phyloP scores from a whole-genome alignment of 2,797 vertebrate genomes.

The Capromys pilorides region DNA sequence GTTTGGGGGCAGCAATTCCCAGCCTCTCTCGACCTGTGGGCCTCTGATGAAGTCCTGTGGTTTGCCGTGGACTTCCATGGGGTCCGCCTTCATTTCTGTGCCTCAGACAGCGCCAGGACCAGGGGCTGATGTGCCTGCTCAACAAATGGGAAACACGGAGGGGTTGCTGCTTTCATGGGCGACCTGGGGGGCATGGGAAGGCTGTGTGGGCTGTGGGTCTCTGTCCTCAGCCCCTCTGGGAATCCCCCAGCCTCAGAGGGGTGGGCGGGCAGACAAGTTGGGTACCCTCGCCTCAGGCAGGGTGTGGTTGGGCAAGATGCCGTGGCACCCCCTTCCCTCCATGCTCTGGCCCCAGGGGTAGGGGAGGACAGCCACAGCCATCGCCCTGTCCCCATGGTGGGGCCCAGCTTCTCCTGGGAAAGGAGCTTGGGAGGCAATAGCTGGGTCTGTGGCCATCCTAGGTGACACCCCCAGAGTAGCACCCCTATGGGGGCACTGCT shows the following conservation, averaged over 20 bases:
- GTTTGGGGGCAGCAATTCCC: background rate
- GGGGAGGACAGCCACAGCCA: background rate
- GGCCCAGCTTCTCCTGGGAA: background rate
- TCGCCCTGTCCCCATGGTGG: background rate
- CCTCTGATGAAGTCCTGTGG: background rate
- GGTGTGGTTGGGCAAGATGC: background rate
- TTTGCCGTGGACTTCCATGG: fast-evolving
- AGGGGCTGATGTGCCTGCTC: background rate
- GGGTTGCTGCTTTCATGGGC: background rate
- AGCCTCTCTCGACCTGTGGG: fast-evolving
- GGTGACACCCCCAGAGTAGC: background rate
- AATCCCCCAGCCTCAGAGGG: background rate
- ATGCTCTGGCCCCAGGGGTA: background rate
- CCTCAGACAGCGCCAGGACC: background rate
- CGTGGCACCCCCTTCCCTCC: background rate
- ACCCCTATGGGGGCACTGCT: background rate
- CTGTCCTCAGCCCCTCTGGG: background rate
- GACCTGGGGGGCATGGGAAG: too few species aligned
- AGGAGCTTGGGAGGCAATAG: background rate
- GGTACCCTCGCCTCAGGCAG: background rate
- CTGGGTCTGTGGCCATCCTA: background rate
- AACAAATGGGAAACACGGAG: background rate
- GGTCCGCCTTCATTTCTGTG: too few species aligned
- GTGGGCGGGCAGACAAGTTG: fast-evolving
- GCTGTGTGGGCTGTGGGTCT: too few species aligned